Evolutionary conservation across 2,888 invertebrate species (phyloP), one percentile per base, ranked within the genome.

Genomic region (Sarcophaga variegata): DNA sequence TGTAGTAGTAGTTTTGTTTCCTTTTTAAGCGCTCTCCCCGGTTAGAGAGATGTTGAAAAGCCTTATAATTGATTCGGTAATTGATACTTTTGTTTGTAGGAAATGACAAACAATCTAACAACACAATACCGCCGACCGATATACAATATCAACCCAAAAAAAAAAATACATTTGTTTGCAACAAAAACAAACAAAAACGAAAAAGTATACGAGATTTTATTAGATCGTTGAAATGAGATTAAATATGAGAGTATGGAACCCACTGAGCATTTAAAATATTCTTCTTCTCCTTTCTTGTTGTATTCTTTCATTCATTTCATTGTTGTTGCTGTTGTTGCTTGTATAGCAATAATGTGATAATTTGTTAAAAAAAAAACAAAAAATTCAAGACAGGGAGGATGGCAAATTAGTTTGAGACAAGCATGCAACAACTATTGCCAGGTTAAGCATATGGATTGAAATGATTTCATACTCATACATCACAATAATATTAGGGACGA

Each of bases 331-430:
- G 12, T 54, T 54, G 12, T 54, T 54, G 27, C 10, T 81, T 66
- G 59, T 49, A 49, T 12, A 82, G 54, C 88, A 90, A 90, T 90
- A 90, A 92, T 90, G 92, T 91, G 92, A 90, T 92, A 92, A 92
- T 91, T 90, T 89, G 89, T 82, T 80, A 83, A 83, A 77, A 72
- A 66, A 78, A 83, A 83, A 69, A 20, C 20, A 20, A 20, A 72
- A 66, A 1, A 14, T 54, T 74, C 59, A 74, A 78, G 71, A 74
- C 69, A 76, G 66, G 83, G 63, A 79, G 69, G 81, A 47, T 54
- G 74, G 14, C 63, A 66, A 66, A 81, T 74, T 76, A 67, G 81
- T 64, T 37, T 70, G 60, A 76, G 59, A 20, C 14, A 67, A 75
- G 45, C 81, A 72, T 75, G 78, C 74, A 75, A 75, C 64, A 78